Evolutionary conservation across 2,888 invertebrate genomes (phyloP).

Genomic region (Cyrtodaria siliqua): DNA sequence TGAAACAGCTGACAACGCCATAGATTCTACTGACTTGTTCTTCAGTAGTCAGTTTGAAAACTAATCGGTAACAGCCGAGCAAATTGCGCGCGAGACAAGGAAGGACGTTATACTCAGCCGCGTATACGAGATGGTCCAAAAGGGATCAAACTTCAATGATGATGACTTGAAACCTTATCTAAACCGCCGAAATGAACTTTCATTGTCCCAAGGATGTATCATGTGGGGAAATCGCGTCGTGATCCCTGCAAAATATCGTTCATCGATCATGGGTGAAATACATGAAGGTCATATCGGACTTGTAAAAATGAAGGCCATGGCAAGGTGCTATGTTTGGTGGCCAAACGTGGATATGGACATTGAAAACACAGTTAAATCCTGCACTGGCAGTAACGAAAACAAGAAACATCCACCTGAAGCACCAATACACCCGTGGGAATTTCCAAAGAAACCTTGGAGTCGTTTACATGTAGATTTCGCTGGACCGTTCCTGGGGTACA

Average conservation of each 20-base stretch:
- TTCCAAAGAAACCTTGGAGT: conserved; percentile 78
- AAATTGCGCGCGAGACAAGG: conserved; percentile 41
- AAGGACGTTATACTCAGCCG: conserved; percentile 29
- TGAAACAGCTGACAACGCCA: not conserved
- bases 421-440: conserved; percentile 75
- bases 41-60: conserved; percentile 69
- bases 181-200: conserved; percentile 47
- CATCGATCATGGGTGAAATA: conserved; percentile 63
- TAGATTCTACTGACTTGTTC: conserved; percentile 33
- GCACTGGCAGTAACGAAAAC: conserved; percentile 32
- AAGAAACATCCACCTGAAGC: conserved; percentile 62
- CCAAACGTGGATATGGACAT: conserved; percentile 59
- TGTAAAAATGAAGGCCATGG: conserved; percentile 73
- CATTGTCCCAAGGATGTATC: conserved; percentile 68
- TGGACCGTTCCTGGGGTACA: conserved; percentile 80
- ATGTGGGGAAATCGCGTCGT: conserved; percentile 69
- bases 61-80: conserved; percentile 58
- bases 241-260: conserved; percentile 66
- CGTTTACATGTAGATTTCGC: conserved; percentile 86
- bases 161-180: conserved; percentile 26
- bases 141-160: conserved; percentile 5
- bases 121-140: conserved; percentile 35
- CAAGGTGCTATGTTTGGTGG: conserved; percentile 78
- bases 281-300: conserved; percentile 76
- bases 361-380: conserved; percentile 62